A percentile compares a stretch with the other conserved stretches of the same genome.
These are phyloP conservation scores for Alcedo quadribrachys DNA, from an alignment of 2,797 vertebrate genomes.

Conservation along the genomic window DNA sequence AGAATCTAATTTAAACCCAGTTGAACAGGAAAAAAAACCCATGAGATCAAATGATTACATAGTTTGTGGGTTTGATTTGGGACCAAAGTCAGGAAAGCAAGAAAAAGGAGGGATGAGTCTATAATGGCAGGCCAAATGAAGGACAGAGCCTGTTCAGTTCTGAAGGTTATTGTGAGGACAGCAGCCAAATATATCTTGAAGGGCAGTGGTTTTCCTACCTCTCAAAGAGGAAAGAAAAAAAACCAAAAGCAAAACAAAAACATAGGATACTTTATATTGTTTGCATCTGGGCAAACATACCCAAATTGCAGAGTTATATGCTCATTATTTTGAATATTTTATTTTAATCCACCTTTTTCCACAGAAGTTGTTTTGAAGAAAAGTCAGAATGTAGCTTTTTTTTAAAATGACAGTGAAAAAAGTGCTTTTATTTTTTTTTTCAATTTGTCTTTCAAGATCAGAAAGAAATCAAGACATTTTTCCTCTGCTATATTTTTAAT, in stretches of 20 bases:
- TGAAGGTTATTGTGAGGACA: background rate
- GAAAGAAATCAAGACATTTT: background rate
- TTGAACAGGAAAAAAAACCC: background rate
- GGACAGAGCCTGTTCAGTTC: background rate
- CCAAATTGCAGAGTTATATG: background rate
- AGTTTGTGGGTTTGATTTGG: background rate
- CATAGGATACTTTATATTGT: background rate
- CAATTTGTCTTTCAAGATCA: background rate
- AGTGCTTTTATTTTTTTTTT: background rate
- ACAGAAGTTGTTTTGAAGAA: background rate
- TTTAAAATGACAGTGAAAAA: background rate
- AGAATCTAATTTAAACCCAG: background rate
- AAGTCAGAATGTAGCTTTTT: background rate
- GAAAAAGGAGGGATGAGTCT: background rate
- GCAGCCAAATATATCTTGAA: background rate
- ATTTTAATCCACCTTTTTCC: background rate
- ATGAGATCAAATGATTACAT: background rate
- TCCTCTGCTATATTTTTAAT: background rate
- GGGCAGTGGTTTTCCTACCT: background rate
- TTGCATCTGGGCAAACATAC: background rate
- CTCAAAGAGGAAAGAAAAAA: background rate
- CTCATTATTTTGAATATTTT: background rate
- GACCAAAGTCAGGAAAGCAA: background rate
- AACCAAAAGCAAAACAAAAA: background rate
- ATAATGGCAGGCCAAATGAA: background rate